Percentiles rank a stretch among this genome's conserved stretches.
Evolutionary conservation across 1,140 invertebrate species (phyloP).

Genomic region (Argopecten irradians): DNA sequence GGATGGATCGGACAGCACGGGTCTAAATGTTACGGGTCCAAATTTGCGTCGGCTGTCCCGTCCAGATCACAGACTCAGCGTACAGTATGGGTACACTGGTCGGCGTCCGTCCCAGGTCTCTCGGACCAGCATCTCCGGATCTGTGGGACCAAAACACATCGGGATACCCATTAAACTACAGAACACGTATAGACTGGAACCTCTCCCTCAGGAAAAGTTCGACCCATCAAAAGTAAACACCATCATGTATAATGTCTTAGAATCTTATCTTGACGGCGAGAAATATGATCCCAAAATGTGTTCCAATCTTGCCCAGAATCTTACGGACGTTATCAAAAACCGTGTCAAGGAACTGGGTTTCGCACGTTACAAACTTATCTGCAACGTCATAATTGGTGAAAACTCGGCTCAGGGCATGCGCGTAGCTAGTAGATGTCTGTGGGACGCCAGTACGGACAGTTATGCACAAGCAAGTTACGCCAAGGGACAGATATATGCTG

Average conservation of each 20-base stretch:
- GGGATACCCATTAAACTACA: constrained; percentile 54
- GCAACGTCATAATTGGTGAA: constrained; percentile 72
- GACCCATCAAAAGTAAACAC: constrained; percentile 60
- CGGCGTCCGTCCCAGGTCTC: constrained; percentile 66
- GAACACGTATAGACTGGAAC: constrained; percentile 68
- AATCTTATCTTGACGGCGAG: constrained; percentile 65
- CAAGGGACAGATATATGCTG: constrained; percentile 68
- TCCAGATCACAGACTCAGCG: constrained; percentile 54
- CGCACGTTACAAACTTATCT: constrained; percentile 71
- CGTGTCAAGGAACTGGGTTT: constrained; percentile 69
- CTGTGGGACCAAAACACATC: constrained; percentile 45
- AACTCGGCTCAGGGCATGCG: constrained; percentile 68
- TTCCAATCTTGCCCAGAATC: constrained; percentile 59
- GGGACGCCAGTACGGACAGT: constrained; percentile 73
- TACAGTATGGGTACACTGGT: constrained; percentile 59
- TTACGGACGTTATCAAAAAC: constrained; percentile 70
- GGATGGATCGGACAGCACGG: constrained; percentile 36
- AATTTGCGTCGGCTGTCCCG: constrained; percentile 60
- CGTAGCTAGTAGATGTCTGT: constrained; percentile 70
- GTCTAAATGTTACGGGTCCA: constrained; percentile 47
- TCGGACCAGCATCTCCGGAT: constrained; percentile 53
- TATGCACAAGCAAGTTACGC: constrained; percentile 67
- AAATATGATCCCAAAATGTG: constrained; percentile 64
- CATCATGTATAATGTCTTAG: constrained; percentile 61
- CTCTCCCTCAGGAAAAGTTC: constrained; percentile 62